Evolutionary conservation across 2,888 invertebrate genomes (phyloP).

Genomic region (Notodonta ziczac): DNA sequence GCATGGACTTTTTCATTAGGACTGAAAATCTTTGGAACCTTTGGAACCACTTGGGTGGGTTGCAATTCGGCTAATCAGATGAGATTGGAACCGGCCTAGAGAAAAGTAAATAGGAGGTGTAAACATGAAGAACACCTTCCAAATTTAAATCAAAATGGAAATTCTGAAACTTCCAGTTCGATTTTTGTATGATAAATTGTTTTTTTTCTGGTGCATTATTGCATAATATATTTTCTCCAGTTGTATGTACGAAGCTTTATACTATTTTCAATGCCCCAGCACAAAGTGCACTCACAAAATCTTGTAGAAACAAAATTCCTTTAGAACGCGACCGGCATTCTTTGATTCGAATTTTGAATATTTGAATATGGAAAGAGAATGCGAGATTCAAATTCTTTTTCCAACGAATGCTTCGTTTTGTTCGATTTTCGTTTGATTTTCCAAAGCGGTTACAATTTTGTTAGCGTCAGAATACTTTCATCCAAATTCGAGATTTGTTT

Average conservation of each 20-base stretch:
- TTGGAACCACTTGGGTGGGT: too few relatives aligned
- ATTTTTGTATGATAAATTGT: too few relatives aligned
- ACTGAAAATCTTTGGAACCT: too few relatives aligned
- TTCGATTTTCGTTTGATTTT: slow-evolving; percentile 5
- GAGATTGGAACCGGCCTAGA: too few relatives aligned
- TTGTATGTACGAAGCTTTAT: neutral
- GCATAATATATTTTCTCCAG: neutral
- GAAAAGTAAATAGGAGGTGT: too few relatives aligned
- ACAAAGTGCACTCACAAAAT: neutral
- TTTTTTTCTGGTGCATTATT: too few relatives aligned
- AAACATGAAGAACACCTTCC: too few relatives aligned
- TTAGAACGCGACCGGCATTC: neutral
- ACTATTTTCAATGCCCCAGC: neutral
- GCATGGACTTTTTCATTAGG: too few relatives aligned
- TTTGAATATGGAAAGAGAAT: slow-evolving; percentile 3
- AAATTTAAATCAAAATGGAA: too few relatives aligned
- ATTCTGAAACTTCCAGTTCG: too few relatives aligned
- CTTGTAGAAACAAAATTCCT: slow-evolving; percentile 7
- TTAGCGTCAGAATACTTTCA: neutral
- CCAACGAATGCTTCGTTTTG: neutral
- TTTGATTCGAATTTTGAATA: slow-evolving; percentile 4
- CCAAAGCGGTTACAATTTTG: neutral
- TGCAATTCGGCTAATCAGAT: too few relatives aligned
- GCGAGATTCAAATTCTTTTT: slow-evolving; percentile 4
- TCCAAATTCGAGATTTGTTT: neutral